Percentiles rank a stretch among this genome's conserved stretches.
These are phyloP conservation scores for Rhaphigaster nebulosa DNA, from an alignment of 2,888 invertebrate species.

Conservation along the genomic window DNA sequence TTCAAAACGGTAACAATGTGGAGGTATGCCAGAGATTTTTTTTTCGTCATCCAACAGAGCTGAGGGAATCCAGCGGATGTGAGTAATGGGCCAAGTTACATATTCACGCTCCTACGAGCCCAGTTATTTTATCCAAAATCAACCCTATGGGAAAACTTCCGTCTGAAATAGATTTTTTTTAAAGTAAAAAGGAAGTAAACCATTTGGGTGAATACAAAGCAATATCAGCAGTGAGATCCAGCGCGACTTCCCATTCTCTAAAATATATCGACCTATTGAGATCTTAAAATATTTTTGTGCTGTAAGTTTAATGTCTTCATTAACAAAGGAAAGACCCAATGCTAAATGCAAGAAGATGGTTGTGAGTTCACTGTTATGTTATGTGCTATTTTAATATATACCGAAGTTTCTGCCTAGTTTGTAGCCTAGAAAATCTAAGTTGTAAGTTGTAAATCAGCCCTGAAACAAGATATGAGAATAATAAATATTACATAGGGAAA, in stretches of 20 bases:
- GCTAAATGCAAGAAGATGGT: no score
- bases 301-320: neutral
- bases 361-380: no score
- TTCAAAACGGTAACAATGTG: neutral
- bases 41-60: neutral
- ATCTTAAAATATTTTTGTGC: neutral
- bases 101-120: neutral
- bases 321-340: no score
- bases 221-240: neutral
- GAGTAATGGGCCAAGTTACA: conserved; percentile 9
- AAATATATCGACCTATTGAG: neutral
- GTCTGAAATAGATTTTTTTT: neutral
- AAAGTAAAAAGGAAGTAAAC: neutral
- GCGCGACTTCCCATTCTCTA: neutral
- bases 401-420: no score
- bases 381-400: no score
- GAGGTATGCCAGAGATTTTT: conserved; percentile 49
- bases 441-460: no score
- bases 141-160: neutral
- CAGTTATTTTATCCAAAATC: conserved; percentile 24
- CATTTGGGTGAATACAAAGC: neutral
- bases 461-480: no score
- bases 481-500: no score
- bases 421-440: no score
- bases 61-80: conserved; percentile 42